Evolutionary conservation across 2,113 vertebrate genomes (phyloP).

Genomic region (Pionites leucogaster): DNA sequence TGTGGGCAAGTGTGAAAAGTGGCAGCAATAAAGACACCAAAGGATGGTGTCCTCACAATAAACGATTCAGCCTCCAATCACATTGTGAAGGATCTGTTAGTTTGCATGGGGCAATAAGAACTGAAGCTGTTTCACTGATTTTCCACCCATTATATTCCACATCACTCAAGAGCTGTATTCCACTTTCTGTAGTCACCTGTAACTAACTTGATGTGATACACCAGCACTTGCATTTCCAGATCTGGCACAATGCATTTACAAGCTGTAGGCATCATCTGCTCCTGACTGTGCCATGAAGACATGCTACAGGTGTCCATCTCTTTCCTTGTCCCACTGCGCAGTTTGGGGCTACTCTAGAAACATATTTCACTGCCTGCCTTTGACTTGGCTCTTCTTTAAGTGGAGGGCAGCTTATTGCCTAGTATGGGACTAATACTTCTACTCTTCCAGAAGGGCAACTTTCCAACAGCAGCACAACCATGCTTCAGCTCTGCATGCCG

Average conservation of each 20-base stretch:
- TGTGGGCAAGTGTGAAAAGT: fast-evolving
- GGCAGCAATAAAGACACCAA: neutral
- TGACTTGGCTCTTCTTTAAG: neutral
- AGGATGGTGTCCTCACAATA: neutral
- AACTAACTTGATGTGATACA: neutral
- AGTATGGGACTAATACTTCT: too few species aligned
- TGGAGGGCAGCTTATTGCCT: neutral
- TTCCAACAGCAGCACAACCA: neutral
- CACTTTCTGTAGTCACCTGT: neutral
- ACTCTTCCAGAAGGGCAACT: neutral
- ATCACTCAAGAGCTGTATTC: neutral
- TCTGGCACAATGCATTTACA: neutral
- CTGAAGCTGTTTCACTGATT: neutral
- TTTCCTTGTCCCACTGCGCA: neutral
- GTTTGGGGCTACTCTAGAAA: neutral
- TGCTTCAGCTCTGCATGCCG: neutral
- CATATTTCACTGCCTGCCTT: neutral
- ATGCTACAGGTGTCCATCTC: neutral
- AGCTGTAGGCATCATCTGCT: neutral
- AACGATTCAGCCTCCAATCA: fast-evolving
- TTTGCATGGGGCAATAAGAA: neutral
- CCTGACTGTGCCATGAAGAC: neutral
- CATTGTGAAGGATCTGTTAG: neutral
- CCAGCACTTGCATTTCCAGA: neutral
- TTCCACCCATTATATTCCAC: neutral